Evolutionary conservation across 2,888 invertebrate genomes (phyloP).

Genomic region (Polydrusus pterygomalis): DNA sequence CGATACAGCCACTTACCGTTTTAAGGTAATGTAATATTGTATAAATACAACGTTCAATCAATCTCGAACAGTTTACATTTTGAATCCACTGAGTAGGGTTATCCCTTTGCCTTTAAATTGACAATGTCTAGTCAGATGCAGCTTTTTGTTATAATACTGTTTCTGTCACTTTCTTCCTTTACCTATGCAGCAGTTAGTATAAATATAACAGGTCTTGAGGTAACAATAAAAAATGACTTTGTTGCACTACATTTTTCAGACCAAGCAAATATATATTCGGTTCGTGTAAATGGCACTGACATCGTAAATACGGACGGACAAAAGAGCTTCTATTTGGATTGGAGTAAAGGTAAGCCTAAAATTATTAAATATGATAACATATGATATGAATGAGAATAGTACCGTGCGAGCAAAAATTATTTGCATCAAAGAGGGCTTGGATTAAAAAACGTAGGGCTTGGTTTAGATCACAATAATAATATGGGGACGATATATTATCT

Average conservation of each 20-base stretch:
- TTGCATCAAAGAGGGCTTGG: too few relatives aligned
- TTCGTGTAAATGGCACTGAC: slow-evolving; percentile 29
- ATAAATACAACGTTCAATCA: too few relatives aligned
- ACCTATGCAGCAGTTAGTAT: slow-evolving; percentile 23
- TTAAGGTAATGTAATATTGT: too few relatives aligned
- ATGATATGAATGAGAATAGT: too few relatives aligned
- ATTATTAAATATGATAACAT: too few relatives aligned
- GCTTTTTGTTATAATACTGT: neutral
- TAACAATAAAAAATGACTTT: slow-evolving; percentile 30
- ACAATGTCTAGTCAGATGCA: neutral
- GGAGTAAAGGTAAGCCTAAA: slow-evolving; percentile 34
- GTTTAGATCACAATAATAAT: too few relatives aligned
- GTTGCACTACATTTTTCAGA: slow-evolving; percentile 30
- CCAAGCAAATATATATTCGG: neutral
- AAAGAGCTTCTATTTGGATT: slow-evolving; percentile 34
- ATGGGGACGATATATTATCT: too few relatives aligned
- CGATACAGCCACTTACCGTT: too few relatives aligned
- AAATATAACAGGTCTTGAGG: slow-evolving; percentile 28
- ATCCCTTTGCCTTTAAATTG: neutral
- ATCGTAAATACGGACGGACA: slow-evolving; percentile 13
- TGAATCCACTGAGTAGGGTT: neutral
- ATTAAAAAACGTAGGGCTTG: too few relatives aligned
- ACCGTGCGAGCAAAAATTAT: too few relatives aligned
- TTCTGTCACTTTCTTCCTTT: neutral
- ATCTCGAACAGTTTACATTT: neutral